phyloP scores from a whole-genome alignment of 2,888 invertebrate species.

The Pachycephus smyrnensis region DNA sequence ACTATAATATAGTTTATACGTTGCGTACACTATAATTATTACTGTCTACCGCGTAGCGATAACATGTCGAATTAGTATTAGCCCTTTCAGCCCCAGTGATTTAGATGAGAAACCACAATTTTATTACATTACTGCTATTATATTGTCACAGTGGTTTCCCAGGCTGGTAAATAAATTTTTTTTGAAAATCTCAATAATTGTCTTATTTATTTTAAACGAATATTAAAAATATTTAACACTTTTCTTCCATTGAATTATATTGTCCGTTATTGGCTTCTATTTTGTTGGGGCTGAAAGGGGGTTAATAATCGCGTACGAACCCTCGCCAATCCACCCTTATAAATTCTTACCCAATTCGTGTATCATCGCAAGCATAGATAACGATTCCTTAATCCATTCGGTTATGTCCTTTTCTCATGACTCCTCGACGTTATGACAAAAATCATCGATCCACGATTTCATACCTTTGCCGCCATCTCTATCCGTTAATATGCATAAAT shows the following conservation, averaged over 20 bases:
- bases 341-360: not conserved
- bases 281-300: not conserved
- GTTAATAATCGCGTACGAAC: not conserved
- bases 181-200: not conserved
- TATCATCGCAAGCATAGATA: not conserved
- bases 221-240: not conserved
- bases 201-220: not conserved
- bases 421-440: not conserved
- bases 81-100: constrained; percentile 17
- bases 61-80: constrained; percentile 46
- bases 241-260: not conserved
- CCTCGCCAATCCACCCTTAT: not conserved
- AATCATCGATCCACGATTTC: not conserved
- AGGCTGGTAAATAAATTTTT: not conserved
- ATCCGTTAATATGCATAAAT: constrained; percentile 20
- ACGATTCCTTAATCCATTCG: not conserved
- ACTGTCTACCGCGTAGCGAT: constrained; percentile 50
- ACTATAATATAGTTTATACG: constrained; percentile 46
- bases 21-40: constrained; percentile 46
- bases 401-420: not conserved
- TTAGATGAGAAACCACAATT: not conserved
- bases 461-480: not conserved
- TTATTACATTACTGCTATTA: not conserved
- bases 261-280: not conserved
- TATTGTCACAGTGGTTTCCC: not conserved